These are phyloP conservation scores for Deilephila elpenor DNA, from an alignment of 2,888 invertebrate genomes.

Conservation along the genomic window DNA sequence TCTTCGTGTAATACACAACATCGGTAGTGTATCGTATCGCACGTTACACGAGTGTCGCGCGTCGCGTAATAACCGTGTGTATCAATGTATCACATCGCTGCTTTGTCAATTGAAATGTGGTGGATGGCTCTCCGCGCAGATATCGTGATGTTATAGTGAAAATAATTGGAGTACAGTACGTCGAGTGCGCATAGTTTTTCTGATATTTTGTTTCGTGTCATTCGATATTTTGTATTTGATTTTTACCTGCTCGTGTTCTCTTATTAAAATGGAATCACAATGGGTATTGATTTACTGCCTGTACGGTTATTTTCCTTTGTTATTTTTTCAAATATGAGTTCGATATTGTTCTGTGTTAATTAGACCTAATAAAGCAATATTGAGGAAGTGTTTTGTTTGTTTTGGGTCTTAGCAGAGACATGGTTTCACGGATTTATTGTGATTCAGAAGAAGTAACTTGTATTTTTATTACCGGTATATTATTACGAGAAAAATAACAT, in stretches of 20 bases:
- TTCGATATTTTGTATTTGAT: not conserved
- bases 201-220: conserved; percentile 12
- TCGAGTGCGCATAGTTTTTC: not conserved
- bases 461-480: too few species aligned
- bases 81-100: conserved; percentile 24
- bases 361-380: too few species aligned
- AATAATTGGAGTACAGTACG: conserved; percentile 15
- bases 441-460: too few species aligned
- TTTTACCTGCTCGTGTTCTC: not conserved
- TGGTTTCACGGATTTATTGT: too few species aligned
- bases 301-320: not conserved
- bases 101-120: conserved; percentile 20
- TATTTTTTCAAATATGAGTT: too few species aligned
- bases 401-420: too few species aligned
- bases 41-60: not conserved
- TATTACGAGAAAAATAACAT: too few species aligned
- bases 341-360: too few species aligned
- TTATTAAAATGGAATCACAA: not conserved
- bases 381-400: too few species aligned
- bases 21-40: not conserved
- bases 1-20: not conserved
- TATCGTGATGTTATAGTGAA: conserved; percentile 15
- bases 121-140: conserved; percentile 16
- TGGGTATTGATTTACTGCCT: not conserved
- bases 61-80: conserved; percentile 16